Evolutionary conservation across 2,888 invertebrate genomes (phyloP), one percentile per base, ranked within the genome.

Genomic region (Perizoma affinitatum): DNA sequence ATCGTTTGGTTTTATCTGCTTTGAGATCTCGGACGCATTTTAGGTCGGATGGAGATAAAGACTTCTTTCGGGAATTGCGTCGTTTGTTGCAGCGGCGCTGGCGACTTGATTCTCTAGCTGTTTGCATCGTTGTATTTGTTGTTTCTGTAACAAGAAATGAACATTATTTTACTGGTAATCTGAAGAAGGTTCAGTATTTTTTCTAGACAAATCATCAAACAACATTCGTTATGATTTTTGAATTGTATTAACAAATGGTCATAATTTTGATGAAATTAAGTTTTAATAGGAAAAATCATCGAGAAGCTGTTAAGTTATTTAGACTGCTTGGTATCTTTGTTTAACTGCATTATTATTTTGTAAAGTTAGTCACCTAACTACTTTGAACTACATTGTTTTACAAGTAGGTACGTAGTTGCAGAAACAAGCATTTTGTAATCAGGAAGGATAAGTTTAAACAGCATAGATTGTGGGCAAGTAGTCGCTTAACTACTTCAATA

Each of bases 61-160:
- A 93, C 70, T 93, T 93, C 75, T 93, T 93, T 78, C 93, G 85
- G 6, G 92, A 91, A 75, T 91, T 90, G 46, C 93, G 84, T 63
- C 93, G 79, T 74, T 91, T 93, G 73, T 88, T 91, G 73, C 82
- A 86, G 60, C 92, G 79, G 73, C 90, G 91, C 75, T 87, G 90
- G 66, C 92, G 81, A 74, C 86, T 87, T 52, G 90, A 86, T 68
- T 93, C 93, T 77, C 90, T 82, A 67, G 89, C 70, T 57, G 85
- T 79, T 82, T 92, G 93, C 93, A 93, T 93, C 74, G 80, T 87
- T 75, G 75, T 88, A 88, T 89, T 86, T 75, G 85, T 78, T 75
- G 74, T 72, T 70, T 78, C 91, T 91, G 87, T 6, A 84, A 87
- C 76, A 74, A 76, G 58, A 7, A 22, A 44, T 5, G 22, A 22